Conservation (phyloP, 2,888 invertebrate genomes). For the Acronicta psi region DNA sequence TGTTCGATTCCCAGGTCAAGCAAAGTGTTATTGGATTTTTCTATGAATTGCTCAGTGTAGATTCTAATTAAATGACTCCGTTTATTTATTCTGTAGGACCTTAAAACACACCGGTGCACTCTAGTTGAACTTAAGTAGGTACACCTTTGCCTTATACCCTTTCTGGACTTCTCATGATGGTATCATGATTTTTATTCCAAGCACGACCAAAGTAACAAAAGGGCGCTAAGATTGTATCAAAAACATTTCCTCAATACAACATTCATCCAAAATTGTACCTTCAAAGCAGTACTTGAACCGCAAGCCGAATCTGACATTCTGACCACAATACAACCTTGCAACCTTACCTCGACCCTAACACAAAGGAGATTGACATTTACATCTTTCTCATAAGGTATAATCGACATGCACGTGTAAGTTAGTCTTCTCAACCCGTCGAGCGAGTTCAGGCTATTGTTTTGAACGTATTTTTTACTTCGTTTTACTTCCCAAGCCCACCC, state of each 20-base stretch:
- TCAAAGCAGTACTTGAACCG: constrained; percentile 46
- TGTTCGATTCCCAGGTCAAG: too few relatives aligned
- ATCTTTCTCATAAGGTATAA: constrained; percentile 8
- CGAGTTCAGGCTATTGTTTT: constrained; percentile 60
- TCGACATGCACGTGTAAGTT: constrained; percentile 21
- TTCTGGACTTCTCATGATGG: too few relatives aligned
- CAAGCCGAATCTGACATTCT: constrained; percentile 52
- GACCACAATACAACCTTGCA: constrained; percentile 47
- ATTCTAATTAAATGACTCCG: too few relatives aligned
- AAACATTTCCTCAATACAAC: constrained; percentile 28
- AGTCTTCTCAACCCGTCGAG: constrained; percentile 53
- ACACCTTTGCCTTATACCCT: too few relatives aligned
- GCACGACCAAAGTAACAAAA: too few relatives aligned
- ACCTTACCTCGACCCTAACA: constrained; percentile 26
- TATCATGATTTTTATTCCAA: too few relatives aligned
- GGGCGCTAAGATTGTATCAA: constrained; percentile 10
- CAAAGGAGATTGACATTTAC: constrained; percentile 37
- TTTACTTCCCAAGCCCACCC: constrained; percentile 66
- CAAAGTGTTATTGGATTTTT: too few relatives aligned
- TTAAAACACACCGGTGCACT: too few relatives aligned
- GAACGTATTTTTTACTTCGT: constrained; percentile 56
- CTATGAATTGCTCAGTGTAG: too few relatives aligned
- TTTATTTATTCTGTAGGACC: too few relatives aligned
- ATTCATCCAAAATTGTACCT: constrained; percentile 48
- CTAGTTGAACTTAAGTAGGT: too few relatives aligned